Evolutionary conservation across 1,140 invertebrate genomes (phyloP).

Genomic region (Neuroterus valhalla): DNA sequence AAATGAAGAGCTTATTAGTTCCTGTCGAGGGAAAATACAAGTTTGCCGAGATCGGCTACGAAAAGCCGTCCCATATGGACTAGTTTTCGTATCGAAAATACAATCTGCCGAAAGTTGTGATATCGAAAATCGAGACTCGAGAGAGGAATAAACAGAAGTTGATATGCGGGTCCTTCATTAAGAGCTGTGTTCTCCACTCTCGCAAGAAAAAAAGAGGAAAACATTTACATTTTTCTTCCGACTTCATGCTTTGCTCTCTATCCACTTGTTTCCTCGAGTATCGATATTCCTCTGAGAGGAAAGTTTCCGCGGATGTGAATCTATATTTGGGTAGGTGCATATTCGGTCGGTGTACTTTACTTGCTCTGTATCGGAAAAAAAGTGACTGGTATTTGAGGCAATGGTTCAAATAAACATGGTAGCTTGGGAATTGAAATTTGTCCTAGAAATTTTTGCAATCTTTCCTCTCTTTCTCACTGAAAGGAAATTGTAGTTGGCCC

Average conservation of each 20-base stretch:
- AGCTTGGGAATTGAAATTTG: too few relatives aligned
- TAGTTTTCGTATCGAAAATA: slow-evolving; percentile 28
- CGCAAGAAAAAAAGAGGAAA: neutral
- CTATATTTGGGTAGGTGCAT: too few relatives aligned
- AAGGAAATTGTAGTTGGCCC: too few relatives aligned
- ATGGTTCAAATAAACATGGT: too few relatives aligned
- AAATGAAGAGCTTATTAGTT: slow-evolving; percentile 41
- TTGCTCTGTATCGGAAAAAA: too few relatives aligned
- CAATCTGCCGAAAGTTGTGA: slow-evolving; percentile 20
- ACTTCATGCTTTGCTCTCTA: neutral
- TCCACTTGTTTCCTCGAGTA: slow-evolving; percentile 31
- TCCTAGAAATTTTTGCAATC: too few relatives aligned
- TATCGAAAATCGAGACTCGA: slow-evolving; percentile 19
- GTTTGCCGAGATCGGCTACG: slow-evolving; percentile 13
- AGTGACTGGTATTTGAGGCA: too few relatives aligned
- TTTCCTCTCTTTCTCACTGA: too few relatives aligned
- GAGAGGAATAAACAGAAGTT: neutral
- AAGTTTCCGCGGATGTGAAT: neutral
- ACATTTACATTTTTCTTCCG: neutral
- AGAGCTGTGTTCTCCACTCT: neutral
- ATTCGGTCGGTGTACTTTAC: too few relatives aligned
- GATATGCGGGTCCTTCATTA: slow-evolving; percentile 4
- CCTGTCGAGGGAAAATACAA: slow-evolving; percentile 19
- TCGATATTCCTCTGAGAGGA: too few relatives aligned
- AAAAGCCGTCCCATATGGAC: slow-evolving; percentile 5